Base-by-base conservation (phyloP, 1,140 invertebrate species). In the Meteorus sp. region DNA sequence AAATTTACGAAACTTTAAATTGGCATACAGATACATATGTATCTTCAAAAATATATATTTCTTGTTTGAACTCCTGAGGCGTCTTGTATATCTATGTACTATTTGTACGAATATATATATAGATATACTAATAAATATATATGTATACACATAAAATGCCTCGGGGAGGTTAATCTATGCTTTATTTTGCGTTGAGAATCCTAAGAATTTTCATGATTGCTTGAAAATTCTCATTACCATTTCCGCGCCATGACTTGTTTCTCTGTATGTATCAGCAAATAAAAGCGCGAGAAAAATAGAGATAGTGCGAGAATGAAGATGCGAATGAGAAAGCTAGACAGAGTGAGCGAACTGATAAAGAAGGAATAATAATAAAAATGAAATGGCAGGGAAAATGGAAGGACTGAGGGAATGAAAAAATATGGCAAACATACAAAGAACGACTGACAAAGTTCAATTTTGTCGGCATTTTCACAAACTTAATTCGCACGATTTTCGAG, bases 161-260 rank as follows among this genome's bases (percentile, higher is more conserved):
- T n/a, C n/a, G n/a, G n/a, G n/a, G n/a, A n/a, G n/a, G n/a, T n/a
- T n/a, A n/a, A n/a, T n/a, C n/a, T n/a, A n/a, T n/a, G n/a, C n/a
- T n/a, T n/a, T n/a, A n/a, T n/a, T n/a, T n/a, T n/a, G n/a, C n/a
- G n/a, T n/a, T n/a, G n/a, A 35, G 37, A 37, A 52, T 17, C 20
- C 27, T 11, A 22, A 15, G 5, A 17, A 52, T 20, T 52, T 35
- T 35, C 31, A 9, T 23, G 17, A 52, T 31, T 52, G 6, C 27
- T 37, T 37, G 19, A 19, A 52, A 37, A 31, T 35, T 52, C 50
- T 52, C 50, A 52, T 52, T 39, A 52, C 22, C 29, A 52, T 52
- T 52, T 31, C 33, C 15, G 17, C 35, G 23, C 45, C 25, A 22
- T 15, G 27, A 22, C 27, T 52, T 22, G 31, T 37, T 11, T 37